Base-by-base conservation (phyloP, 2,797 vertebrate genomes). In the Numenius phaeopus region DNA sequence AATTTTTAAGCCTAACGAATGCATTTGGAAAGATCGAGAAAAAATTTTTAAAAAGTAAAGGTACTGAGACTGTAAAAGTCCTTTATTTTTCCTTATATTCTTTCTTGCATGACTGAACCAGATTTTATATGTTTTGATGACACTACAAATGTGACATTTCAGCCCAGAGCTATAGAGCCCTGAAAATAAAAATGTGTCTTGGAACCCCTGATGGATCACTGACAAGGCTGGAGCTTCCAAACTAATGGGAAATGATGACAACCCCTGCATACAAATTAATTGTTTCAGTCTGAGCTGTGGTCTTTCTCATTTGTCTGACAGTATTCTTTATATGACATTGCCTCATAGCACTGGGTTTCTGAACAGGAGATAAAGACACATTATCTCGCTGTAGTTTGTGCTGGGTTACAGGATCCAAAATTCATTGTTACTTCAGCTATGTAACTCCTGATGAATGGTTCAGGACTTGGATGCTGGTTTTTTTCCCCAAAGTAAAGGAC, bases 131-230 rank as follows among this genome's bases (percentile, higher is more conserved):
- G n/a, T 95, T 91, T 89, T 89, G 85, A 95, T 89, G 91, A 71
- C 40, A 46, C 50, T 12, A 54, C 72, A 87, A 87, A 86, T 90
- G 84, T 89, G 89, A 97, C 86, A 90, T 62, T 95, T 91, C 77
- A 92, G 75, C 87, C 34, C 17, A 87, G 92, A 91, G 89, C 82
- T 85, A 39, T 42, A 81, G 72, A 95, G 72, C 61, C 62, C 62
- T 94, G 93, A 70, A 92, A 91, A 73, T 47, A 67, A 52, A 81
- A 92, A 52, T 14, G 30, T 85, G 49, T 83, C 70, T 58, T 87
- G 71, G 61, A 92, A 77, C 21, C n/a, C 14, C 81, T 91, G 89
- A 92, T 73, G 52, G 84, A 93, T 93, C 46, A 21, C 64, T 94
- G 96, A 79, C 84, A 90, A 29, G 71, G 29, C 87, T 84, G 75